Conservation (phyloP, 23 tunicate genomes). For the Oikopleura dioica region DNA sequence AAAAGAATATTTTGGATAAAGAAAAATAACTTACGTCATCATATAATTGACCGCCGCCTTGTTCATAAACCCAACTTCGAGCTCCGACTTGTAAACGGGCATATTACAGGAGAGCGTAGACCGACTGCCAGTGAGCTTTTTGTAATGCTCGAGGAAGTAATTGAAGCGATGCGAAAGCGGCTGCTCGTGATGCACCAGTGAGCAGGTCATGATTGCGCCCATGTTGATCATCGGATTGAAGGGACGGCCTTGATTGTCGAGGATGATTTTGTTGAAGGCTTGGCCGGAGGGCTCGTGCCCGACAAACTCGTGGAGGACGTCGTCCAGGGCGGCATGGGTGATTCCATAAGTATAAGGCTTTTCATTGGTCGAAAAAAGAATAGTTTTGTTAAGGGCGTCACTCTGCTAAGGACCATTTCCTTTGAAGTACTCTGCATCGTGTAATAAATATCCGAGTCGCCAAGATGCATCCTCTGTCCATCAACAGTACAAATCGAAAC, state of each 20-base stretch:
- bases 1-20: background rate
- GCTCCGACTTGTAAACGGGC: background rate
- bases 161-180: slow-evolving; percentile 23
- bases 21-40: background rate
- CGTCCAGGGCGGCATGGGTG: slow-evolving; percentile 13
- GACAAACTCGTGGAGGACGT: slow-evolving; percentile 21
- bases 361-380: no score
- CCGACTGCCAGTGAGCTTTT: background rate
- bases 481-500: slow-evolving; percentile 43
- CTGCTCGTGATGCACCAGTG: slow-evolving; percentile 28
- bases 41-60: background rate
- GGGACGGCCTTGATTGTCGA: slow-evolving; percentile 33
- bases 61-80: background rate
- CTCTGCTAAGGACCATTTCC: no score
- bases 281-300: slow-evolving; percentile 43
- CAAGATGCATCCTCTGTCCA: slow-evolving; percentile 44
- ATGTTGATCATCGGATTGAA: slow-evolving; percentile 54
- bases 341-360: slow-evolving; percentile 30
- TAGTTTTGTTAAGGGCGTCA: no score
- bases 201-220: slow-evolving; percentile 34
- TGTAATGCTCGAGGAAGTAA: background rate
- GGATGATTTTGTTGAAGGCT: slow-evolving; percentile 24
- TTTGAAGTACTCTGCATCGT: slow-evolving; percentile 43
- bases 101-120: background rate
- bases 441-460: slow-evolving; percentile 28